Base-by-base conservation (phyloP, 2,797 vertebrate species). In the Cyclura pinguis region DNA sequence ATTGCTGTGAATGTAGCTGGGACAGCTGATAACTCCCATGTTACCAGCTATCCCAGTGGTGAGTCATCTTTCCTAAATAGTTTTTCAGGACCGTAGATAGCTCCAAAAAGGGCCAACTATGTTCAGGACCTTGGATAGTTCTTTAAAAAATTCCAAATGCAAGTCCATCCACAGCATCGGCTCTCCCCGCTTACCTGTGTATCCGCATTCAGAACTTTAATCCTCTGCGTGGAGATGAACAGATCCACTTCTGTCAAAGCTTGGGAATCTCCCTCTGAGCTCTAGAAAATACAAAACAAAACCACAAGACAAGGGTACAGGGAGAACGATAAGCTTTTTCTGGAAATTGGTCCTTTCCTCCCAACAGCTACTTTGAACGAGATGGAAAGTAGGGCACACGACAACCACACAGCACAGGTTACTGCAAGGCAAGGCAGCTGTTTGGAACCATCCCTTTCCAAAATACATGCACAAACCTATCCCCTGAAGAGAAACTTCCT, bases 161-260 rank as follows among this genome's bases (percentile, higher is more conserved):
- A 62, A 4, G 9, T 80, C 73, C 47, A 62, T 73, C 24, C n/a
- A 1, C 35, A 3, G 76, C 20, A 0, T 32, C 12, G 42, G 59
- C 27, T 89, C 32, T 27, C 3, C 0, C 5, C 6, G 38, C 96
- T 89, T 93, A 99, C 99, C 98, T 99, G 99, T 1, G 99, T 98
- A 97, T 99, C 99, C 55, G 99, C 99, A 64, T 99, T 99, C 94
- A 99, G 97, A 93, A 99, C 99, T 97, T 99, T 99, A 96, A 99
- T 99, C 97, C 99, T 98, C 97, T 99, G 99, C 10, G 99, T 99
- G 91, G 99, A 99, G 96, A 99, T 99, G 97, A 99, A 99, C 86
- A 99, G 98, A 96, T 99, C 99, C 13, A 99, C 99, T 96, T 99
- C 99, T 0, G 99, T 99, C 96, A 99, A 97, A 1, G 98, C 98